These are phyloP conservation scores for Nymphalis urticae DNA, from an alignment of 2,888 invertebrate genomes.

Conservation along the genomic window DNA sequence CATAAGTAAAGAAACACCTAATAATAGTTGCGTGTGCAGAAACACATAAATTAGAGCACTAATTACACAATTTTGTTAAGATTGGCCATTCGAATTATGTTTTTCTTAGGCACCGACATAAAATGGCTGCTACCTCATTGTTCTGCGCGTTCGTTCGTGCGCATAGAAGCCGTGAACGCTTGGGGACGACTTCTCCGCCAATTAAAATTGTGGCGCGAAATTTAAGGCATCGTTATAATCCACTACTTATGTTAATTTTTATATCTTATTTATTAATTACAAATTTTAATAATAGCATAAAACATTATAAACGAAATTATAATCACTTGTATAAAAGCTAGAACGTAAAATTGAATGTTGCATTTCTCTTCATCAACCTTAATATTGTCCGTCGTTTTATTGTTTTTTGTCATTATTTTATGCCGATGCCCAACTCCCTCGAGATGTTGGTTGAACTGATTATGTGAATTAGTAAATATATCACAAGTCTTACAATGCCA, in stretches of 20 bases:
- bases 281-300: slow-evolving; percentile 55
- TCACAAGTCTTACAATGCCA: slow-evolving; percentile 66
- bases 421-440: slow-evolving; percentile 69
- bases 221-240: slow-evolving; percentile 72
- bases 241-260: slow-evolving; percentile 43
- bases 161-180: slow-evolving; percentile 83
- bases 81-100: slow-evolving; percentile 83
- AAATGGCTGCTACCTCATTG: slow-evolving; percentile 83
- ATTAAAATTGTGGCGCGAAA: slow-evolving; percentile 82
- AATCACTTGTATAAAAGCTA: slow-evolving; percentile 56
- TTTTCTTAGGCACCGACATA: slow-evolving; percentile 82
- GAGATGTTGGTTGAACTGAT: slow-evolving; percentile 71
- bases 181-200: slow-evolving; percentile 81
- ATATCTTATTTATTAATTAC: slow-evolving; percentile 52
- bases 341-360: slow-evolving; percentile 55
- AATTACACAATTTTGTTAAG: slow-evolving; percentile 81
- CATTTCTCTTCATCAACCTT: slow-evolving; percentile 50
- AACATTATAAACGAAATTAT: slow-evolving; percentile 63
- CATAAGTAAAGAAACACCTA: slow-evolving; percentile 76
- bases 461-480: slow-evolving; percentile 68
- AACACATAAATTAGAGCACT: slow-evolving; percentile 82
- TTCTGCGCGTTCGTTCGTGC: slow-evolving; percentile 83
- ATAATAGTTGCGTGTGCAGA: slow-evolving; percentile 73
- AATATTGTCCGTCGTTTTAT: slow-evolving; percentile 42
- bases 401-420: slow-evolving; percentile 53